phyloP scores from a whole-genome alignment of 1,140 invertebrate species.

The Ganaspis sp. region DNA sequence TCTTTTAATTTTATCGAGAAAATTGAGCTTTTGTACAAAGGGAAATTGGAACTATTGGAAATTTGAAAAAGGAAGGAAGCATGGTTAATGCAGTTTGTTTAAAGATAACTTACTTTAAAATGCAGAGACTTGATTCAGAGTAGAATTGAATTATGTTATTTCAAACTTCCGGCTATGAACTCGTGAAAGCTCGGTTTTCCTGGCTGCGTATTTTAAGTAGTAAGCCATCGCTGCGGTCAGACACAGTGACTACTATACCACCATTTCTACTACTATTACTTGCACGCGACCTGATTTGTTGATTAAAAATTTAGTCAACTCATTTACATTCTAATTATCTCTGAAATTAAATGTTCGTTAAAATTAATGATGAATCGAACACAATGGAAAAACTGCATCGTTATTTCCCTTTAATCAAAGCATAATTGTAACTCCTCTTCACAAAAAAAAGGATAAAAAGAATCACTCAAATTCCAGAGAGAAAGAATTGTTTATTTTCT shows the following conservation, averaged over 20 bases:
- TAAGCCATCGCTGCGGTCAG: slow-evolving; percentile 1
- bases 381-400: background rate
- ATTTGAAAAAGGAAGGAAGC: background rate
- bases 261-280: background rate
- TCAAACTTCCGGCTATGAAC: background rate
- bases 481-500: too few relatives aligned
- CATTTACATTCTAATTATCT: background rate
- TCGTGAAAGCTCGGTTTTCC: background rate
- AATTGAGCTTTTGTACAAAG: too few relatives aligned
- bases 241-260: background rate
- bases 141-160: slow-evolving; percentile 4
- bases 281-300: slow-evolving; percentile 17
- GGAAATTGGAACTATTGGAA: background rate
- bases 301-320: slow-evolving; percentile 23
- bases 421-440: too few relatives aligned
- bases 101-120: background rate
- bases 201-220: slow-evolving; percentile 1
- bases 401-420: background rate
- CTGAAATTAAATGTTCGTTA: background rate
- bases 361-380: slow-evolving; percentile 6
- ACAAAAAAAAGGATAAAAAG: too few relatives aligned
- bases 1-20: too few relatives aligned
- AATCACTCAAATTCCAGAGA: too few relatives aligned
- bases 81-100: background rate
- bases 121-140: too few relatives aligned